A percentile compares a stretch with the other conserved stretches of the same genome.
Conservation (phyloP, 2,113 vertebrate species). For the Protobothrops mucrosquamatus region DNA sequence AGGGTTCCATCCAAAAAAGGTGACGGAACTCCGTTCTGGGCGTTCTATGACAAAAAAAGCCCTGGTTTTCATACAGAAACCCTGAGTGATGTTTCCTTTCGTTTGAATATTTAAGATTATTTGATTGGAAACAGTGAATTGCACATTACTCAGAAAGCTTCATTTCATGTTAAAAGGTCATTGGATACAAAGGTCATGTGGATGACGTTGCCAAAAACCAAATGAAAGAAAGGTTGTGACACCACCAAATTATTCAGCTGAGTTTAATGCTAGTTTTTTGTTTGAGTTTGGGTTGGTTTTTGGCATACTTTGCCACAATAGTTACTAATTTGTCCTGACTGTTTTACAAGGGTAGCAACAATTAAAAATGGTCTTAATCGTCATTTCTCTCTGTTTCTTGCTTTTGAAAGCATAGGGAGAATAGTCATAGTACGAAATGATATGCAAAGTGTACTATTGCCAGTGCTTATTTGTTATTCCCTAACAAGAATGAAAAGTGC, state of each 20-base stretch:
- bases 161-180: neutral
- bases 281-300: neutral
- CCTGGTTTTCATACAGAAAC: neutral
- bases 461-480: neutral
- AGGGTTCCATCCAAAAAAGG: too few species aligned
- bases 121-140: neutral
- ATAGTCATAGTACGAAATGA: neutral
- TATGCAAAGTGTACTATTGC: neutral
- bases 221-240: slow-evolving; percentile 4
- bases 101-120: neutral
- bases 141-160: neutral
- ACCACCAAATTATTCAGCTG: slow-evolving; percentile 21
- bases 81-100: neutral
- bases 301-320: neutral
- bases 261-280: neutral
- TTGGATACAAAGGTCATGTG: neutral
- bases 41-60: too few species aligned
- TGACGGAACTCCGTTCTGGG: too few species aligned
- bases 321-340: neutral
- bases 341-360: neutral
- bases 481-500: neutral
- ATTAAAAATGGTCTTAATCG: neutral
- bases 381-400: neutral
- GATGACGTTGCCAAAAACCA: slow-evolving; percentile 11
- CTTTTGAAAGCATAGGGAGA: neutral